phyloP scores from a whole-genome alignment of 1,140 invertebrate species.

The Pseudachorutes palmiensis region DNA sequence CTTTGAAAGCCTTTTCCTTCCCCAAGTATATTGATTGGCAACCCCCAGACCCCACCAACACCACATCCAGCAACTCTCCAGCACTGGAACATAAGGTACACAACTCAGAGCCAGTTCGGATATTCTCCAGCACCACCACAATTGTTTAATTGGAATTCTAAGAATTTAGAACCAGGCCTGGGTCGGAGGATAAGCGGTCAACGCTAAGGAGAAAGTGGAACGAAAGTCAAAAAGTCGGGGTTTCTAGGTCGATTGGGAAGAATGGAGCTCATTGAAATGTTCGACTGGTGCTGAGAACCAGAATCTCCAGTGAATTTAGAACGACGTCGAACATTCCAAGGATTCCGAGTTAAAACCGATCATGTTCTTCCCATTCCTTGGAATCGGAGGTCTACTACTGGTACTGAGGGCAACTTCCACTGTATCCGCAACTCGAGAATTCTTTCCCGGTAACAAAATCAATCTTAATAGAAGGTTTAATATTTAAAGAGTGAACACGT shows the following conservation, averaged over 20 bases:
- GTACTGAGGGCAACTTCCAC: neutral
- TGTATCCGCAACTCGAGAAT: neutral
- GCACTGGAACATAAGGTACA: neutral
- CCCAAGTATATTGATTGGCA: neutral
- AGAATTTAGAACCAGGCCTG: neutral
- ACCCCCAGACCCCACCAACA: neutral
- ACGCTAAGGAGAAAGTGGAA: neutral
- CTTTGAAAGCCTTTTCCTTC: neutral
- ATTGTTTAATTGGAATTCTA: neutral
- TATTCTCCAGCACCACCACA: neutral
- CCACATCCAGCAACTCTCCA: neutral
- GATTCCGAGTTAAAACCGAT: neutral
- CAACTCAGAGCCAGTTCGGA: neutral
- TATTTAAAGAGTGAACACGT: too few relatives aligned
- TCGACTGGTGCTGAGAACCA: neutral
- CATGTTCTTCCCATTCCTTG: slow-evolving; percentile 6
- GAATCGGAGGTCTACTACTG: neutral
- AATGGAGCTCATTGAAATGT: neutral
- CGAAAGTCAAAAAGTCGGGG: neutral
- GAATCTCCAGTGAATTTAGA: neutral
- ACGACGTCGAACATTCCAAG: neutral
- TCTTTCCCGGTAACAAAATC: neutral
- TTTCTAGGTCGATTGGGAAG: neutral
- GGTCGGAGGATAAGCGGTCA: too few relatives aligned
- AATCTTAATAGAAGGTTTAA: too few relatives aligned